Base-by-base conservation (phyloP, 2,797 vertebrate species). In the Arvicola amphibius region DNA sequence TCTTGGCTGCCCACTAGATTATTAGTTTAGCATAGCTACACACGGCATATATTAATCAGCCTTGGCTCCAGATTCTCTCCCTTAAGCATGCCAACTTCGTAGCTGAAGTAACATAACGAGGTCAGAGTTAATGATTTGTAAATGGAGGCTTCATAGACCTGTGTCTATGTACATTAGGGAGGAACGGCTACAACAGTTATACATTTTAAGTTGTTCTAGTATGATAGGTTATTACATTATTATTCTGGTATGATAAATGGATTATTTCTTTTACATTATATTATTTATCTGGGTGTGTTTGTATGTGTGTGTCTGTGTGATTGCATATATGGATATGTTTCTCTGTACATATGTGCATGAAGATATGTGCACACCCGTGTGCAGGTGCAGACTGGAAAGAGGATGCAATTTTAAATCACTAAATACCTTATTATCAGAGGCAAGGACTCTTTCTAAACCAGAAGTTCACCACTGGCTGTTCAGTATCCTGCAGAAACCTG, bases 121-220 rank as follows among this genome's bases (percentile, higher is more conserved):
- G 81, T 86, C 14, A 6, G 6, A 14, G 80, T 65, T 11, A 53
- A 59, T 51, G 17, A 84, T 73, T 46, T 85, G 46, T 89, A 46
- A 90, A 59, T 9, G 32, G 6, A 81, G 3, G 19, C 43, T n/a
- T 29, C 37, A 27, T 7, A 74, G n/a, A 78, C 65, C 9, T 34
- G 7, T 16, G 48, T 95, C n/a, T 77, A 29, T 43, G 6, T 77
- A 43, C 43, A 56, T 71, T 77, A 40, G 14, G 79, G 59, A 40
- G 53, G 77, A 83, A 32, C 10, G 63, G 21, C 78, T 43, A 34
- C 23, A 6, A 12, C 1, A 84, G 7, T 9, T 83, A 19, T 34
- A 92, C 56, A 51, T 85, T 94, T 96, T 40, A 77, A 88, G 5
- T 77, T 92, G 21, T 81, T 48, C 21, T 19, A 61, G 69, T 77